A percentile compares a stretch with the other conserved stretches of the same genome.
phyloP scores from a whole-genome alignment of 2,888 invertebrate species.

The Serripes groenlandicus region DNA sequence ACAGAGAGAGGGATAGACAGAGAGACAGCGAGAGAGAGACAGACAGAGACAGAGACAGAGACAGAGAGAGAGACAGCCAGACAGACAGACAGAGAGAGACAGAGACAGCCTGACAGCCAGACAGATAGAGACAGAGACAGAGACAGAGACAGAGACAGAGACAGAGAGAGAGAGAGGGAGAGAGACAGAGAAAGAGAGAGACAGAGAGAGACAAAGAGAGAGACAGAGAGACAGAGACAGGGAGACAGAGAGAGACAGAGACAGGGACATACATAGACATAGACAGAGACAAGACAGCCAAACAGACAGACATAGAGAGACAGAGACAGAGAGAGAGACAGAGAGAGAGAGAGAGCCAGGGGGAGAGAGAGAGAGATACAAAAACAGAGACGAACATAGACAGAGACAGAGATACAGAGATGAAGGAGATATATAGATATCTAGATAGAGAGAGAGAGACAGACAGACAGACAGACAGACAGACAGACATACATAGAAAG shows the following conservation, averaged over 20 bases:
- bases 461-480: slow-evolving; percentile 8
- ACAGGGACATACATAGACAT: not conserved
- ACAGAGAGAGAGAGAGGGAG: not conserved
- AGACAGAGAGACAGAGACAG: slow-evolving; percentile 8
- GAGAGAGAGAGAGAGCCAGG: slow-evolving; percentile 13
- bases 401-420: not conserved
- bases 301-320: too few relatives aligned
- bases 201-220: not conserved
- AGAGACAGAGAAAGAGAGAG: slow-evolving; percentile 3
- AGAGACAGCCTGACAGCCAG: not conserved
- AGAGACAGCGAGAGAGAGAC: not conserved
- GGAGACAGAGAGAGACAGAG: slow-evolving; percentile 9
- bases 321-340: slow-evolving; percentile 12
- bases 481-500: not conserved
- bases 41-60: not conserved
- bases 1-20: not conserved
- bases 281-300: too few relatives aligned
- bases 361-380: slow-evolving; percentile 8
- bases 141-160: slow-evolving; percentile 3
- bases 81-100: not conserved
- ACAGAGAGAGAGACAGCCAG: not conserved
- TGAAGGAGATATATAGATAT: too few relatives aligned
- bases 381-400: not conserved
- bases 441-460: slow-evolving; percentile 8
- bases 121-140: not conserved